phyloP scores from a whole-genome alignment of 1,140 invertebrate genomes.

The Pristionchus pacificus region DNA sequence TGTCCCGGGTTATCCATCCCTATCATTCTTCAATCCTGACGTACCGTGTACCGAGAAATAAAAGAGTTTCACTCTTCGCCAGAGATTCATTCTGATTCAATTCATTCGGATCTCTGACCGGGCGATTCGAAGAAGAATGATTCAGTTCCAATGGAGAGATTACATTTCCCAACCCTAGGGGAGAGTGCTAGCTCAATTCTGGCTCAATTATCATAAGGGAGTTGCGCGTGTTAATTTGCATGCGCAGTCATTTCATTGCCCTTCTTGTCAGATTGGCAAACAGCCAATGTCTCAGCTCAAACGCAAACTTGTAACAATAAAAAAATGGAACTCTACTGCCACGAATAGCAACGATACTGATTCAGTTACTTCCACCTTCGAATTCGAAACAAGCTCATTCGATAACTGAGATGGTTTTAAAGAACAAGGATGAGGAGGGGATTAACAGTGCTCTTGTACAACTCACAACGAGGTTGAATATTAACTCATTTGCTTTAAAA shows the following conservation, averaged over 20 bases:
- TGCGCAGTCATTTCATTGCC: not conserved
- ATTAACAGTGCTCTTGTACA: slow-evolving; percentile 7
- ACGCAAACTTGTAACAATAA: not conserved
- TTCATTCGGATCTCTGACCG: too few species aligned
- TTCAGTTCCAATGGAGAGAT: too few species aligned
- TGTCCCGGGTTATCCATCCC: too few species aligned
- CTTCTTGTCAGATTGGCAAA: not conserved
- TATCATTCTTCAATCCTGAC: too few species aligned
- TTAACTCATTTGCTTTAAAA: slow-evolving; percentile 8
- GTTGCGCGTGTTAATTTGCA: not conserved
- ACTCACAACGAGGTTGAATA: slow-evolving; percentile 38
- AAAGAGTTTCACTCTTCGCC: too few species aligned
- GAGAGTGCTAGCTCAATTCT: not conserved
- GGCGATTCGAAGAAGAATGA: too few species aligned
- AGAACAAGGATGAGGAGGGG: slow-evolving; percentile 26
- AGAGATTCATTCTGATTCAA: too few species aligned
- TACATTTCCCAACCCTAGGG: too few species aligned
- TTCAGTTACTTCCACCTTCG: slow-evolving; percentile 33
- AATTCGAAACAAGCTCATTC: slow-evolving; percentile 40
- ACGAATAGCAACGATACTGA: not conserved
- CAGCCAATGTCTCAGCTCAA: not conserved
- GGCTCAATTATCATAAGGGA: not conserved
- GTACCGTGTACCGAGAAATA: too few species aligned
- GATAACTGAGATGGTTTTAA: slow-evolving; percentile 32
- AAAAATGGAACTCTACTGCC: not conserved